phyloP scores from a whole-genome alignment of 2,113 vertebrate genomes.

The Hyperoodon ampullatus region DNA sequence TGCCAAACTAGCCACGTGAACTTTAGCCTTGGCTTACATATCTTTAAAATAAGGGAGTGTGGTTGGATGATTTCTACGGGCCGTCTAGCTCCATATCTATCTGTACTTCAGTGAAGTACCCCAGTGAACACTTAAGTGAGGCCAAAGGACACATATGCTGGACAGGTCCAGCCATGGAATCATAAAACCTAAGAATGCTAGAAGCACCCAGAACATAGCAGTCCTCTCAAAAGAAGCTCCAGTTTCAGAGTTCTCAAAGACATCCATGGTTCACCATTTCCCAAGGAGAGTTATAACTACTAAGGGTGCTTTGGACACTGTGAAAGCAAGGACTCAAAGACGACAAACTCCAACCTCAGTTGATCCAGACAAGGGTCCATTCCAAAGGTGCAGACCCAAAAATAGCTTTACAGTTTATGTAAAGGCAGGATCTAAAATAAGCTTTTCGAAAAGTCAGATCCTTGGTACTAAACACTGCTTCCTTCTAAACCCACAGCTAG shows the following conservation, averaged over 20 bases:
- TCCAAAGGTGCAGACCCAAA: slow-evolving; percentile 7
- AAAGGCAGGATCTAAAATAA: slow-evolving; percentile 40
- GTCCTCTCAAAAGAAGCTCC: neutral
- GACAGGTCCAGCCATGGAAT: neutral
- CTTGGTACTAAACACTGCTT: neutral
- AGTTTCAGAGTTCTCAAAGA: neutral
- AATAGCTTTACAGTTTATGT: neutral
- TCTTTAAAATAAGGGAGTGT: neutral
- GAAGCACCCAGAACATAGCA: neutral
- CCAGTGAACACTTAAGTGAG: neutral
- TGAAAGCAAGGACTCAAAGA: neutral
- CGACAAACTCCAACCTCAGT: neutral
- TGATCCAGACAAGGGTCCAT: neutral
- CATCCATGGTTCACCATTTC: neutral
- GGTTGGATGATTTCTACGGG: neutral
- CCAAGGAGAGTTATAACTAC: neutral
- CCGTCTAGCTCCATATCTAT: neutral
- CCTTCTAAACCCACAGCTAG: neutral
- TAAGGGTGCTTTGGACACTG: neutral
- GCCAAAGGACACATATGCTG: neutral
- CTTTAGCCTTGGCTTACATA: neutral
- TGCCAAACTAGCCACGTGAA: neutral
- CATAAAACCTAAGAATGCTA: neutral
- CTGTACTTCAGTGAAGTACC: neutral
- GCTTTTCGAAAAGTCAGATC: slow-evolving; percentile 20